Conservation (phyloP, 2,888 invertebrate genomes). For the Ormyrus thymus region DNA sequence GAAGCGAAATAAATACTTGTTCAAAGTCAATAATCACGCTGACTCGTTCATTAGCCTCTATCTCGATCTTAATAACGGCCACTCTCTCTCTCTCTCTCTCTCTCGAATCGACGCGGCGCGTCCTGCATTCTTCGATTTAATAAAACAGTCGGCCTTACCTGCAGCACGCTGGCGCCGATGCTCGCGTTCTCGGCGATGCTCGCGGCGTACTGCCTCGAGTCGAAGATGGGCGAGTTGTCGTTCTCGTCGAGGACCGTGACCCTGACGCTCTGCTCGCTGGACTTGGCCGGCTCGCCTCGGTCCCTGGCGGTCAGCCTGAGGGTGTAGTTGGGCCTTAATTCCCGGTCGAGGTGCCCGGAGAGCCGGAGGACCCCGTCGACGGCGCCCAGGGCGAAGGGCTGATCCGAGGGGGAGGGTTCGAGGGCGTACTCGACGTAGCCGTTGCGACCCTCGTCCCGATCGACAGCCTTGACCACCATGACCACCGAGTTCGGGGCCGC, state of each 20-base stretch:
- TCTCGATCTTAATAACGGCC: no score
- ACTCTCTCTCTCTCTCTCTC: no score
- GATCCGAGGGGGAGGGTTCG: slow-evolving; percentile 69
- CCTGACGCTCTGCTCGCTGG: slow-evolving; percentile 81
- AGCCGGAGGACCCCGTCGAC: slow-evolving; percentile 92
- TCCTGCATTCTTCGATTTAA: neutral
- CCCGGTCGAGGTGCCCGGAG: slow-evolving; percentile 90
- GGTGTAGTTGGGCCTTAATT: slow-evolving; percentile 84
- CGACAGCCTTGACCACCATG: slow-evolving; percentile 91
- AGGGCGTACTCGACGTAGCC: slow-evolving; percentile 92
- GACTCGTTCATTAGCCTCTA: no score
- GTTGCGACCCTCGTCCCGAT: slow-evolving; percentile 93
- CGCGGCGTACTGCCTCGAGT: slow-evolving; percentile 92
- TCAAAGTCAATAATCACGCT: no score
- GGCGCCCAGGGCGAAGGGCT: slow-evolving; percentile 88
- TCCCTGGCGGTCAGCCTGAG: slow-evolving; percentile 90
- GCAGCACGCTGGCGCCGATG: slow-evolving; percentile 92
- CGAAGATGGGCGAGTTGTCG: slow-evolving; percentile 92
- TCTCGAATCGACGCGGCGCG: neutral
- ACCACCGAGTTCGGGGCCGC: slow-evolving; percentile 90
- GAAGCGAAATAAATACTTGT: no score
- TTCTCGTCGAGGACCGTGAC: slow-evolving; percentile 91
- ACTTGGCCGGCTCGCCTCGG: slow-evolving; percentile 88
- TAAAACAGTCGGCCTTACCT: slow-evolving; percentile 76
- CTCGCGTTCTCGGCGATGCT: slow-evolving; percentile 95